Percentiles rank a stretch among this genome's conserved stretches.
Conservation (phyloP, 2,888 invertebrate species). For the Scrobipalpa costella region DNA sequence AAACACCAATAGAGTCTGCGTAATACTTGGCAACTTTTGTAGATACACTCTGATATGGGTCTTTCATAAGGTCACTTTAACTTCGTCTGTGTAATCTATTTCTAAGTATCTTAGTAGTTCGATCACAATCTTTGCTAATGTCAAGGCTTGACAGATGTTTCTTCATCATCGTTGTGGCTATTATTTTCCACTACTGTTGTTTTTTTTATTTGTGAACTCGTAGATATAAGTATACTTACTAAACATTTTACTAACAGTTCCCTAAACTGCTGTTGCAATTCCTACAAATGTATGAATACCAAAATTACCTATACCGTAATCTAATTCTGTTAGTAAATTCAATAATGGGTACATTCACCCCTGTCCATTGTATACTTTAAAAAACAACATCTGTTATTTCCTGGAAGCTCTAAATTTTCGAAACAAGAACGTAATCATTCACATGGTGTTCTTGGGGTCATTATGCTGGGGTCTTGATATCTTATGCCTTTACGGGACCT, state of each 20-base stretch:
- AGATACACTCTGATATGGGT: conserved; percentile 18
- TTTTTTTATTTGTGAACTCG: background rate
- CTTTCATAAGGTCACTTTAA: conserved; percentile 9
- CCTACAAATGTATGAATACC: too few species aligned
- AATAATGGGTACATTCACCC: conserved; percentile 8
- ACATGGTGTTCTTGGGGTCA: conserved; percentile 47
- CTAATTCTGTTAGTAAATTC: too few species aligned
- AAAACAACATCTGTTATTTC: conserved; percentile 13
- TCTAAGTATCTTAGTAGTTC: conserved; percentile 12
- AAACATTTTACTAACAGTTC: too few species aligned
- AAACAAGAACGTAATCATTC: conserved; percentile 44
- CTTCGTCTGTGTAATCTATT: conserved; percentile 16
- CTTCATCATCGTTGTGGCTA: conserved; percentile 14
- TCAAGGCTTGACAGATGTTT: conserved; percentile 18
- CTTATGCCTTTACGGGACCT: conserved; percentile 58
- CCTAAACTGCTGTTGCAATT: background rate
- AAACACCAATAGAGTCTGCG: background rate
- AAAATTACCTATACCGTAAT: too few species aligned
- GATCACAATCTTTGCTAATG: conserved; percentile 17
- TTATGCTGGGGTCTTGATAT: conserved; percentile 64
- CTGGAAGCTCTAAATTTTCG: conserved; percentile 19
- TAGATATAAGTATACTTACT: background rate
- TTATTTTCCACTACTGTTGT: background rate
- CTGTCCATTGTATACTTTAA: background rate
- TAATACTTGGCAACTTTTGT: conserved; percentile 4